A percentile compares a stretch with the other conserved stretches of the same genome.
phyloP scores from a whole-genome alignment of 2,888 invertebrate species.

The Taenaris catops region DNA sequence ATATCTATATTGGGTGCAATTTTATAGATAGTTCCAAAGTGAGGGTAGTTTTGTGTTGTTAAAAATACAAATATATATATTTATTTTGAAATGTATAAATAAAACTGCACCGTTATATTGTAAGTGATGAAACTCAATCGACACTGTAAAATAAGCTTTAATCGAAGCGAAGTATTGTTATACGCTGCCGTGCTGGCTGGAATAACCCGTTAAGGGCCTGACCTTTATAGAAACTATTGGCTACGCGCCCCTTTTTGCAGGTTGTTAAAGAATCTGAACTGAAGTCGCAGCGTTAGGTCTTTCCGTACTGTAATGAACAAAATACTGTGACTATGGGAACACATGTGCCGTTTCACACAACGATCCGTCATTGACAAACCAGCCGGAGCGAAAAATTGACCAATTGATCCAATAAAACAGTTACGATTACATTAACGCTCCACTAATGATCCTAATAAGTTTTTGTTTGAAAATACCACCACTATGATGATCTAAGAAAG shows the following conservation, averaged over 20 bases:
- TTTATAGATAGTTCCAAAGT: conserved; percentile 12
- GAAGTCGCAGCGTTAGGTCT: conserved; percentile 96
- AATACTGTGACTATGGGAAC: conserved; percentile 51
- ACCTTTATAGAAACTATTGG: conserved; percentile 82
- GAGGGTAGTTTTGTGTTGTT: not conserved
- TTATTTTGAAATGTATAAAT: too few species aligned
- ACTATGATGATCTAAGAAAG: too few species aligned
- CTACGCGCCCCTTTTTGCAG: conserved; percentile 93
- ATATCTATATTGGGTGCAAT: conserved; percentile 14
- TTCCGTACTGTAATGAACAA: conserved; percentile 93
- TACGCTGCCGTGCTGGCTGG: conserved; percentile 63
- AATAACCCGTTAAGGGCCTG: conserved; percentile 50
- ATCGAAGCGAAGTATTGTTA: conserved; percentile 67
- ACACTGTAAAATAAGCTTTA: conserved; percentile 55
- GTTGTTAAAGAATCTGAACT: conserved; percentile 97
- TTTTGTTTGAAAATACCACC: too few species aligned
- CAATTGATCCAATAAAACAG: conserved; percentile 6
- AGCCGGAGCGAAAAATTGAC: conserved; percentile 18
- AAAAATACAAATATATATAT: not conserved
- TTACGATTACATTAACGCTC: not conserved
- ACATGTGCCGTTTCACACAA: conserved; percentile 21
- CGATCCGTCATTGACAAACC: conserved; percentile 19
- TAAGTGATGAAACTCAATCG: conserved; percentile 55
- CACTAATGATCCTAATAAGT: too few species aligned
- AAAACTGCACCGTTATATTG: conserved; percentile 54